Evolutionary conservation across 2,888 invertebrate genomes (phyloP), one percentile per base, ranked within the genome.

Genomic region (Pandemis heparana): DNA sequence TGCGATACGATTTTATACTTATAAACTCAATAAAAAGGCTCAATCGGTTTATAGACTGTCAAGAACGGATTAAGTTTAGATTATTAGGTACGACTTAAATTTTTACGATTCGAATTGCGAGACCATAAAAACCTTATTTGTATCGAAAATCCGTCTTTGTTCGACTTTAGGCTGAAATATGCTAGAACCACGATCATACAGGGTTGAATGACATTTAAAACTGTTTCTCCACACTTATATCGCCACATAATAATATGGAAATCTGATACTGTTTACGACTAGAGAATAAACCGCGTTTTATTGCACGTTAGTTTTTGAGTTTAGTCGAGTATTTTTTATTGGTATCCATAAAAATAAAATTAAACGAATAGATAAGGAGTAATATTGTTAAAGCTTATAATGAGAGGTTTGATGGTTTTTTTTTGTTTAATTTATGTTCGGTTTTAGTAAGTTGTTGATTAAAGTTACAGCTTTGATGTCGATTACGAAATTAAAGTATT

Each of bases 241-340:
- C 77, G 75, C 78, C 78, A 80, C 79, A 79, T 84, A 82, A 85
- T 83, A 83, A 81, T 85, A 88, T 86, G 85, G 83, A 87, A 89
- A 89, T 88, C 81, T 83, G 83, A 84, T 86, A 83, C 78, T 82
- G 82, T 85, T 86, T 85, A 87, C 77, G 77, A 78, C 81, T 77
- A 78, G 75, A 79, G 75, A 83, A 84, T 84, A 86, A 85, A 85
- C 81, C 69, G 79, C 75, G 77, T 85, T 87, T 87, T 87, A 87
- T 84, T 78, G 71, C 77, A 71, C 75, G 77, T 83, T 80, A 78
- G 77, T 80, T 83, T 85, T 84, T 82, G 80, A 82, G 79, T 81
- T 77, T 78, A 80, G 75, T 75, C 73, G 76, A 75, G 74, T 73
- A 76, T 83, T 32, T 75, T 88, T 89, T 87, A 87, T 86, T 75